These are phyloP conservation scores for Enteromius mattozi DNA, from an alignment of 2,797 vertebrate genomes.

Conservation along the genomic window DNA sequence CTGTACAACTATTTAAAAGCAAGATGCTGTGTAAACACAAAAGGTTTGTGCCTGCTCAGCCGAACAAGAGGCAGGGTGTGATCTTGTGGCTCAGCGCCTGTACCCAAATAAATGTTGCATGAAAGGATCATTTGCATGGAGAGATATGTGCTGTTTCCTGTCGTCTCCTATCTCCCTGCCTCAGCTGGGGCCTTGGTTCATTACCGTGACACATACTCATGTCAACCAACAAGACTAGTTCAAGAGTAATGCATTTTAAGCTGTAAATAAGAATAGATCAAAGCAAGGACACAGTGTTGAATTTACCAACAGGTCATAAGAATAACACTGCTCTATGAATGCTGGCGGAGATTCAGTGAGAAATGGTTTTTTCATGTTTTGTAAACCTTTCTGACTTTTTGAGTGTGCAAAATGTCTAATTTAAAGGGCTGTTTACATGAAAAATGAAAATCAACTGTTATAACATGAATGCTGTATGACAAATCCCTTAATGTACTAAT, in stretches of 20 bases:
- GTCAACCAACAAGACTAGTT: conserved; percentile 43
- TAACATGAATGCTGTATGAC: too few species aligned
- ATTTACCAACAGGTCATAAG: conserved; percentile 65
- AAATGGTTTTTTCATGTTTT: conserved; percentile 2
- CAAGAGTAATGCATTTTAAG: conserved; percentile 48
- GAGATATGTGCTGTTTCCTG: conserved; percentile 42
- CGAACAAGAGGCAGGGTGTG: conserved; percentile 34
- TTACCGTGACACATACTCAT: conserved; percentile 31
- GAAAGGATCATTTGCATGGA: conserved; percentile 53
- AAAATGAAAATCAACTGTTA: too few species aligned
- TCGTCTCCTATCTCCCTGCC: conserved; percentile 41
- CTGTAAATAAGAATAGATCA: conserved; percentile 51
- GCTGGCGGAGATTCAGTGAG: background rate
- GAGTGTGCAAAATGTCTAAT: background rate
- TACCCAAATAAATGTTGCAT: conserved; percentile 54
- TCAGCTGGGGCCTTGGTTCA: conserved; percentile 41
- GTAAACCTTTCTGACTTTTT: background rate
- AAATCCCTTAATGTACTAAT: too few species aligned
- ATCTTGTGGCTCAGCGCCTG: conserved; percentile 35
- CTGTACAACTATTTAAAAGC: conserved; percentile 51
- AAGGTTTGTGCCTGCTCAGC: conserved; percentile 46
- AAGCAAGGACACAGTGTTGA: conserved; percentile 54
- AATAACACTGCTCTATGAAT: conserved; percentile 49
- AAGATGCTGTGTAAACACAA: conserved; percentile 48
- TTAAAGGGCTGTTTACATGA: background rate